Evolutionary conservation across 2,888 invertebrate species (phyloP).

Genomic region (Zeuzera pyrina): DNA sequence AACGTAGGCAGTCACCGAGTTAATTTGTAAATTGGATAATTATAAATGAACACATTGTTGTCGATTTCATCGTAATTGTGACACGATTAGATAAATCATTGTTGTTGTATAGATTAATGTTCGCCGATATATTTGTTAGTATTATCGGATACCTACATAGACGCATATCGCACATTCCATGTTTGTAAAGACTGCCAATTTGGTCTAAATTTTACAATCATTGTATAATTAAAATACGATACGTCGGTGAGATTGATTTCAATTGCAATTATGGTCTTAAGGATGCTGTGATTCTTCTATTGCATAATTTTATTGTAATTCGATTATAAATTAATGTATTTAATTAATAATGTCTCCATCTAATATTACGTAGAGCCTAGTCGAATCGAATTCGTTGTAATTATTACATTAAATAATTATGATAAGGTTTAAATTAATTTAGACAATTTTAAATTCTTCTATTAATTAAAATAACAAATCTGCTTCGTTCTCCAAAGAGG

Average conservation of each 20-base stretch:
- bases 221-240: constrained; percentile 60
- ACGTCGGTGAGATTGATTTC: constrained; percentile 68
- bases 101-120: constrained; percentile 67
- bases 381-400: constrained; percentile 67
- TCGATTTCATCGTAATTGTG: constrained; percentile 45
- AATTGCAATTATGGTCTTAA: constrained; percentile 70
- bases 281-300: constrained; percentile 73
- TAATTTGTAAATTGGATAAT: constrained; percentile 22
- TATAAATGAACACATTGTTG: constrained; percentile 37
- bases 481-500: constrained; percentile 58
- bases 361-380: constrained; percentile 68
- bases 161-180: constrained; percentile 74
- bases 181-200: constrained; percentile 72
- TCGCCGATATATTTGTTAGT: constrained; percentile 62
- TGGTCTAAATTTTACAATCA: constrained; percentile 73
- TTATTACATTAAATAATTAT: constrained; percentile 41
- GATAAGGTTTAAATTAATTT: constrained; percentile 54
- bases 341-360: constrained; percentile 53
- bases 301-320: constrained; percentile 66
- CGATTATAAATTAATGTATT: constrained; percentile 45
- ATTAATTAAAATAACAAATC: constrained; percentile 44
- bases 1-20: constrained; percentile 29
- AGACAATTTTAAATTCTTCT: constrained; percentile 64
- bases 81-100: constrained; percentile 56
- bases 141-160: constrained; percentile 70